A percentile compares a stretch with the other conserved stretches of the same genome.
Evolutionary conservation across 2,888 invertebrate genomes (phyloP).

Genomic region (Platycheirus rosarum): DNA sequence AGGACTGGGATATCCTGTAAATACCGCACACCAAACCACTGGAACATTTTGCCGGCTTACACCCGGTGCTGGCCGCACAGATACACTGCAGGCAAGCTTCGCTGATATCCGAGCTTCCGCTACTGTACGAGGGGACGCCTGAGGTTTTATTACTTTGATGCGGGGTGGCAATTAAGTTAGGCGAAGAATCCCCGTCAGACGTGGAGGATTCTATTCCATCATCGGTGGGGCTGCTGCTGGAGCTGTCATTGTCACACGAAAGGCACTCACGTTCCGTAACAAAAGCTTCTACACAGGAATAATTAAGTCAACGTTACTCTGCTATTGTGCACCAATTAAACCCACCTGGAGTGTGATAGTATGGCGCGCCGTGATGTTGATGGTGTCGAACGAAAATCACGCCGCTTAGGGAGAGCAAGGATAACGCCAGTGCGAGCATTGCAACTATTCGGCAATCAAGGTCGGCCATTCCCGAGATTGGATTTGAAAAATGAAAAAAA

Average conservation of each 20-base stretch:
- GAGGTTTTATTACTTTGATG: slow-evolving; percentile 18
- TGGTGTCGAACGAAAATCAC: slow-evolving; percentile 53
- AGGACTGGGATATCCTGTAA: slow-evolving; percentile 77
- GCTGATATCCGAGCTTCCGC: slow-evolving; percentile 43
- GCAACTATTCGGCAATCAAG: slow-evolving; percentile 56
- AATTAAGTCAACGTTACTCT: slow-evolving; percentile 9
- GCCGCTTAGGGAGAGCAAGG: slow-evolving; percentile 38
- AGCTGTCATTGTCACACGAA: neutral
- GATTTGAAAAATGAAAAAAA: too few species aligned
- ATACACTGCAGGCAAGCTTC: slow-evolving; percentile 78
- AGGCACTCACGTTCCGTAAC: slow-evolving; percentile 14
- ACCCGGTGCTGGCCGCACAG: slow-evolving; percentile 76
- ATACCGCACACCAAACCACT: slow-evolving; percentile 75
- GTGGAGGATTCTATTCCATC: slow-evolving; percentile 10
- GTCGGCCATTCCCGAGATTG: slow-evolving; percentile 43
- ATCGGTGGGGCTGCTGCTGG: neutral
- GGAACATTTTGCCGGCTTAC: slow-evolving; percentile 71
- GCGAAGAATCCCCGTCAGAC: neutral
- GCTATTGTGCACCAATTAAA: slow-evolving; percentile 21
- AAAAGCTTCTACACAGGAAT: slow-evolving; percentile 33
- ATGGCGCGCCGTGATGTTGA: slow-evolving; percentile 14
- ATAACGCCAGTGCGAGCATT: slow-evolving; percentile 37
- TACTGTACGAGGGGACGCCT: neutral
- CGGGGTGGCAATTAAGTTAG: slow-evolving; percentile 3
- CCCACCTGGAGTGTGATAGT: slow-evolving; percentile 33